Percentiles rank a stretch among this genome's conserved stretches.
Conservation (phyloP, 1,140 invertebrate genomes). For the Cecropterus lyciades region DNA sequence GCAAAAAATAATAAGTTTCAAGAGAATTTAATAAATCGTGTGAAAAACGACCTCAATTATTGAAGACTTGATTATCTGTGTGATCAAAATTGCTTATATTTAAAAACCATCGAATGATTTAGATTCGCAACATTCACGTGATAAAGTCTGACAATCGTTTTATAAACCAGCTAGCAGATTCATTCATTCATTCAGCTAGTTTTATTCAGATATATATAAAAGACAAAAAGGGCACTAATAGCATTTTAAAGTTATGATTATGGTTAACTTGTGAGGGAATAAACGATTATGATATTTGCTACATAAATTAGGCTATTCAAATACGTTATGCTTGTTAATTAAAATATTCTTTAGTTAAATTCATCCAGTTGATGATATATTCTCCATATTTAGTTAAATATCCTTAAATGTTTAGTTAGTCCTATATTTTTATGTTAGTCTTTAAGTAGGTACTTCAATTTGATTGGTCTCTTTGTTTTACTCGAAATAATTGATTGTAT, state of each 20-base stretch:
- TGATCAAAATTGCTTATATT: too few relatives aligned
- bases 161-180: not conserved
- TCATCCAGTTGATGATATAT: not conserved
- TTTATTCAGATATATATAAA: slow-evolving; percentile 19
- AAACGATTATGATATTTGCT: slow-evolving; percentile 5
- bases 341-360: not conserved
- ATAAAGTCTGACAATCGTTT: not conserved
- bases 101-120: too few relatives aligned
- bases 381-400: slow-evolving; percentile 3
- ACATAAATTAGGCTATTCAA: slow-evolving; percentile 6
- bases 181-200: too few relatives aligned
- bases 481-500: slow-evolving; percentile 30
- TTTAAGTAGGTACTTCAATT: slow-evolving; percentile 18
- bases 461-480: slow-evolving; percentile 25
- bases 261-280: slow-evolving; percentile 7
- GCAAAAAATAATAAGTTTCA: too few relatives aligned
- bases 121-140: too few relatives aligned
- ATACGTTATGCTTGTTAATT: not conserved
- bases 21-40: too few relatives aligned
- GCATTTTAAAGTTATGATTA: slow-evolving; percentile 24
- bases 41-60: too few relatives aligned
- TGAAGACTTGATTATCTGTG: too few relatives aligned
- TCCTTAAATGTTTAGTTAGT: slow-evolving; percentile 10
- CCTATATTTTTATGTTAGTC: not conserved
- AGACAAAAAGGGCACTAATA: slow-evolving; percentile 38